Percentiles rank a stretch among this genome's conserved stretches.
phyloP scores from a whole-genome alignment of 1,140 invertebrate genomes.

The Diachasma alloeum region DNA sequence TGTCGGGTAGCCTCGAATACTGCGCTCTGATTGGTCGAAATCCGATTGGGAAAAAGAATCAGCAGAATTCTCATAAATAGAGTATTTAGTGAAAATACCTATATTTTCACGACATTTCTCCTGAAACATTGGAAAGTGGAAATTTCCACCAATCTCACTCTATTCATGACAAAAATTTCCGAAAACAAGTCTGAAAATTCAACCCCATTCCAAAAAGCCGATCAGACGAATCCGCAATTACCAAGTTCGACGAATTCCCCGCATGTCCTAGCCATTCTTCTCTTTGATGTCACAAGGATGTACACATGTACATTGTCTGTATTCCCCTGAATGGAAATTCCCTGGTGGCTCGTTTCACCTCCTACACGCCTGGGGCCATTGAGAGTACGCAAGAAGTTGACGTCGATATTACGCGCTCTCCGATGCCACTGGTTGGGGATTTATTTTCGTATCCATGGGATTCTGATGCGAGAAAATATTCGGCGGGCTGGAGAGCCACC shows the following conservation, averaged over 20 bases:
- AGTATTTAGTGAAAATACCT: too few relatives aligned
- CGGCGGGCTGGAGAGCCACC: background rate
- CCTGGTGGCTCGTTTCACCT: slow-evolving; percentile 3
- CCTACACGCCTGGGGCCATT: background rate
- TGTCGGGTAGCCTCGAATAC: too few relatives aligned
- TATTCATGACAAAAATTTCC: too few relatives aligned
- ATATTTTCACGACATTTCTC: too few relatives aligned
- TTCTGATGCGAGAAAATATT: background rate
- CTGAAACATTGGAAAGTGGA: too few relatives aligned
- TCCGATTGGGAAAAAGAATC: too few relatives aligned
- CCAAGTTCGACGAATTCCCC: background rate
- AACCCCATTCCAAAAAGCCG: too few relatives aligned
- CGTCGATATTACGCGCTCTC: background rate
- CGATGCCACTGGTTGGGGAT: background rate
- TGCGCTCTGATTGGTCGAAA: too few relatives aligned
- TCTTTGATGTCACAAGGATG: background rate
- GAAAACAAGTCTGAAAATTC: too few relatives aligned
- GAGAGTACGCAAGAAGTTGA: background rate
- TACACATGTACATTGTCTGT: background rate
- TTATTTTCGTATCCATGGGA: background rate
- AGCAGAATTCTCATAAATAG: too few relatives aligned
- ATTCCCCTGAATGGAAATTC: slow-evolving; percentile 19
- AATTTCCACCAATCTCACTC: too few relatives aligned
- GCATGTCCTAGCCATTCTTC: background rate
- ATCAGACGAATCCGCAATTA: too few relatives aligned